phyloP scores from a whole-genome alignment of 2,797 vertebrate species.

The Sebastes nivosus region DNA sequence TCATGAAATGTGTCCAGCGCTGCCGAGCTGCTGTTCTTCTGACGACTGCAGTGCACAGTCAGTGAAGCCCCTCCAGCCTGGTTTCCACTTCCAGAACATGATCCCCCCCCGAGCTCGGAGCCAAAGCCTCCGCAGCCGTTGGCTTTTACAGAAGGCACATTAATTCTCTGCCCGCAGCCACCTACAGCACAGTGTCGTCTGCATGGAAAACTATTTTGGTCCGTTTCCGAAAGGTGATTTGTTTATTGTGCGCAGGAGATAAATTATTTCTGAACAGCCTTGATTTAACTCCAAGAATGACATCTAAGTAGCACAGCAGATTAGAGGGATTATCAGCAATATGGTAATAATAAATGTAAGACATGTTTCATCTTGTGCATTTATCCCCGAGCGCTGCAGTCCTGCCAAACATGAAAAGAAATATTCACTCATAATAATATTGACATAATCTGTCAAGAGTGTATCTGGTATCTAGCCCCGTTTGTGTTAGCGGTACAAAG shows the following conservation, averaged over 20 bases:
- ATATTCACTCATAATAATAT: constrained; percentile 24
- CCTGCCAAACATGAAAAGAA: constrained; percentile 22
- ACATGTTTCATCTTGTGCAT: constrained; percentile 17
- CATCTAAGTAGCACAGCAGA: constrained; percentile 6
- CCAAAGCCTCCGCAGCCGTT: constrained; percentile 68
- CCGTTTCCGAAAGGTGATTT: constrained; percentile 19
- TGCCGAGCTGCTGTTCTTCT: constrained; percentile 42
- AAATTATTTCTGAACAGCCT: constrained; percentile 21
- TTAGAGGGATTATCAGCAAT: constrained; percentile 34
- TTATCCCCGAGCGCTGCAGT: background rate
- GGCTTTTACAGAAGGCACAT: constrained; percentile 50
- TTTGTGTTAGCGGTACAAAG: constrained; percentile 32
- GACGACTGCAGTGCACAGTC: constrained; percentile 37
- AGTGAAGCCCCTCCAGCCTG: constrained; percentile 45
- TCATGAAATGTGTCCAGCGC: constrained; percentile 54
- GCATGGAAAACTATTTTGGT: constrained; percentile 45
- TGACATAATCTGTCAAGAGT: constrained; percentile 17
- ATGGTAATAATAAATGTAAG: constrained; percentile 16
- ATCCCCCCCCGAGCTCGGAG: constrained; percentile 42
- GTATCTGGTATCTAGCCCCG: constrained; percentile 8
- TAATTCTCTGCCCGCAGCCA: constrained; percentile 43
- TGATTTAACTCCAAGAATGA: constrained; percentile 27
- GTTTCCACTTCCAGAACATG: constrained; percentile 65
- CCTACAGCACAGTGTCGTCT: constrained; percentile 41
- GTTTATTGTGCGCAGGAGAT: constrained; percentile 35